Base-by-base conservation (phyloP, 2,797 vertebrate species). In the Eidolon dupreanum region DNA sequence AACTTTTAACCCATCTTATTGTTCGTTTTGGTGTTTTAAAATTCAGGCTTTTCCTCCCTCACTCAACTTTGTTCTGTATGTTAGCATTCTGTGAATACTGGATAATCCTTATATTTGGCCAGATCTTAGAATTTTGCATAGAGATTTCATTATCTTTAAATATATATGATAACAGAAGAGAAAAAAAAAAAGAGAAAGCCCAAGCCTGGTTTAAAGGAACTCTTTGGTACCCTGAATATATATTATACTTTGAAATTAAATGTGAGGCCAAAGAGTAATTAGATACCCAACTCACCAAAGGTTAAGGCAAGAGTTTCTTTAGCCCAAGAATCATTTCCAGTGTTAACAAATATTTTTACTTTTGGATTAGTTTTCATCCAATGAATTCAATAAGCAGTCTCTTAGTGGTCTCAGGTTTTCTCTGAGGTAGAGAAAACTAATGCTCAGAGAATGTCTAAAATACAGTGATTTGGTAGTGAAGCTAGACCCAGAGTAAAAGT, bases 221-320 rank as follows among this genome's bases (percentile, higher is more conserved):
- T 96, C 31, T 97, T 74, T 83, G 65, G 74, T 41, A 87, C 43
- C 33, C 97, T 97, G 0, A 96, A 43, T 95, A 95, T 51, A 88
- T 85, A 91, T 93, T 1, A 8, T 93, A 96, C 82, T 84, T 98
- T 93, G 95, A 95, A 98, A 88, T 5, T 92, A 98, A 97, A 87
- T 85, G 78, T 96, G 86, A 19, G 68, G 78, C 97, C 93, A 71
- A 79, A 88, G 95, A 38, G 33, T 88, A 0, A 63, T 97, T 98
- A 55, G 53, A 28, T 79, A 90, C 59, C 63, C 63, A 96, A 65
- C 55, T 94, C 26, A 71, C 85, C 91, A 89, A 89, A 94, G 51
- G 79, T 90, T 8, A 0, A 33, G 5, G 6, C 8, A 75, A 74
- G 85, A 93, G 59, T 96, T 98, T 95, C 0, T 36, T 92, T 24